Base-by-base conservation (phyloP, 2,113 vertebrate species). In the Apistogramma diplotaenia region DNA sequence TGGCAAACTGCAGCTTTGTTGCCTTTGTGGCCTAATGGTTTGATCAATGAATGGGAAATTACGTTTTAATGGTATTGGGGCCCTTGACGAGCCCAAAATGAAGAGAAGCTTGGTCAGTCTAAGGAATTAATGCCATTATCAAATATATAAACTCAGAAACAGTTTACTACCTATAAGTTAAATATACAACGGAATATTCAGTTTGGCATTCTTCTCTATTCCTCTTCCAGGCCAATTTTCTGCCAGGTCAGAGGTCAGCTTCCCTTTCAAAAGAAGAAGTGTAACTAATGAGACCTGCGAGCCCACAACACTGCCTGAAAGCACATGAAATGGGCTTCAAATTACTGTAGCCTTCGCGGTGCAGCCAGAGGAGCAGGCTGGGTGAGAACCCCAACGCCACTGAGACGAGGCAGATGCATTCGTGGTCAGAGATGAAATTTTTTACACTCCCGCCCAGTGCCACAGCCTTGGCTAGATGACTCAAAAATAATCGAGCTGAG, bases 251-350 rank as follows among this genome's bases (percentile, higher is more conserved):
- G 84, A 84, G 55, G 33, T 81, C 4, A 91, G 86, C 87, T 90
- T 91, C 85, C 84, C 79, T n/a, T 6, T 81, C 1, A 90, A 82
- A 90, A 89, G 82, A 87, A 92, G 89, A 89, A 92, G 84, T 23
- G 6, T 1, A 6, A 37, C 13, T 60, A 85, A 27, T 2, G 1
- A 31, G 33, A 82, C 18, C 23, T 23, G 3, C 13, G 53, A 54
- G 13, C 19, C 8, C 33, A 43, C n/a, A 51, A 33, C 27, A 16
- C n/a, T 7, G 67, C 46, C 62, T 54, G 5, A 53, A 79, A 70
- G 3, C 18, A 60, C 29, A 37, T 7, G 2, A 46, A 59, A 25
- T 1, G 4, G 11, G 19, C 19, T 21, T 56, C 35, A 59, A 75
- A 67, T 23, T 18, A 11, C 35, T 25, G 12, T 19, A 58, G 37